Percentiles rank a stretch among this genome's conserved stretches.
phyloP scores from a whole-genome alignment of 1,140 invertebrate species.

The Tetramorium simillimum region DNA sequence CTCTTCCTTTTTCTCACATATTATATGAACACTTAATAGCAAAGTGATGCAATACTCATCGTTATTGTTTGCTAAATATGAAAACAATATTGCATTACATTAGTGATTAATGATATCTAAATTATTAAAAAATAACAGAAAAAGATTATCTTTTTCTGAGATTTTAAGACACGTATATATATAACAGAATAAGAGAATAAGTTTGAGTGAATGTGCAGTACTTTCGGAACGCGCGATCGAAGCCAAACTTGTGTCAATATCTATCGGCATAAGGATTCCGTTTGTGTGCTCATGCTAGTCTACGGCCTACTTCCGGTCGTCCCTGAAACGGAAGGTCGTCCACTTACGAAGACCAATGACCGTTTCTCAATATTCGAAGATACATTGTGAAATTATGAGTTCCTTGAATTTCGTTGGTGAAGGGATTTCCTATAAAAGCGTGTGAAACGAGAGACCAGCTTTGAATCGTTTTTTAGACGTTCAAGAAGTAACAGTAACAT shows the following conservation, averaged over 20 bases:
- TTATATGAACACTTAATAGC: background rate
- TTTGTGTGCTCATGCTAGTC: background rate
- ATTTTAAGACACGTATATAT: background rate
- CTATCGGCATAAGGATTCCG: slow-evolving; percentile 1
- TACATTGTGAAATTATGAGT: slow-evolving; percentile 35
- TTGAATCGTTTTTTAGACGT: slow-evolving; percentile 31
- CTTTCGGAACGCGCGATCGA: background rate
- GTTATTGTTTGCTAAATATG: background rate
- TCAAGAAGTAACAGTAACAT: slow-evolving; percentile 7
- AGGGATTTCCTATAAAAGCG: slow-evolving; percentile 72
- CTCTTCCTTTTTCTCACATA: background rate
- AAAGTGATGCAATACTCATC: background rate
- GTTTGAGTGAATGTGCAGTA: background rate
- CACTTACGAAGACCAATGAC: slow-evolving; percentile 60
- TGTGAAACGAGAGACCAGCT: background rate
- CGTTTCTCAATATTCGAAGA: background rate
- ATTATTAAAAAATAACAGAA: background rate
- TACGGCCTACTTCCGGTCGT: slow-evolving; percentile 66
- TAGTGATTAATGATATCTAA: background rate
- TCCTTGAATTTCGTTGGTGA: slow-evolving; percentile 60
- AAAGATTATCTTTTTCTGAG: background rate
- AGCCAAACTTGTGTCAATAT: background rate
- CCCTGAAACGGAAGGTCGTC: slow-evolving; percentile 75
- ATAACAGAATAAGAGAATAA: background rate
- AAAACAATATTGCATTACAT: background rate